These are phyloP conservation scores for Molossus molossus DNA, from an alignment of 2,797 vertebrate species.

Conservation along the genomic window DNA sequence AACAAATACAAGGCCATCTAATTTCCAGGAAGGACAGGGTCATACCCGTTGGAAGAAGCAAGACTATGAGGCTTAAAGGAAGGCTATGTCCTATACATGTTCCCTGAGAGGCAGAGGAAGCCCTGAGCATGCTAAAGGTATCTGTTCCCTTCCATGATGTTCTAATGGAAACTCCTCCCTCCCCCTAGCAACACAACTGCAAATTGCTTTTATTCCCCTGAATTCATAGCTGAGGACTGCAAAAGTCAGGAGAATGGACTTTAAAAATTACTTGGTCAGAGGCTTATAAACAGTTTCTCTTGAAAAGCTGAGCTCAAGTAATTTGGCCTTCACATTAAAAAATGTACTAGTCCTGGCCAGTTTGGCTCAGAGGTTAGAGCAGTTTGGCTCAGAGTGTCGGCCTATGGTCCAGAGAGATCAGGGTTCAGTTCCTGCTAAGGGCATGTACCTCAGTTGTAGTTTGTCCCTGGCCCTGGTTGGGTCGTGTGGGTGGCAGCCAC, in stretches of 20 bases:
- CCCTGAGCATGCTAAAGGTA: background rate
- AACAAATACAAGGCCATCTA: conserved; percentile 15
- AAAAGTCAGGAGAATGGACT: conserved; percentile 32
- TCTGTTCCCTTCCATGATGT: background rate
- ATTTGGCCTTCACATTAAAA: conserved; percentile 25
- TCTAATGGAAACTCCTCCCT: background rate
- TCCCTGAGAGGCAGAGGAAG: background rate
- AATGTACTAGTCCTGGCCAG: background rate
- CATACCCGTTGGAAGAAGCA: background rate
- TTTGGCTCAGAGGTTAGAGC: no score
- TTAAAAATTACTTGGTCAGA: conserved; percentile 28
- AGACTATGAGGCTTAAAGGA: conserved; percentile 23
- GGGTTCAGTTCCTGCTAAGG: no score
- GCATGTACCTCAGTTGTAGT: no score
- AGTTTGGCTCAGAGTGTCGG: no score
- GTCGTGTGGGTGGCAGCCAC: no score
- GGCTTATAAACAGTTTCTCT: background rate
- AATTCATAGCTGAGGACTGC: background rate
- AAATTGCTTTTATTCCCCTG: conserved; percentile 20
- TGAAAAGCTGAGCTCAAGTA: conserved; percentile 8
- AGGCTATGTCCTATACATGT: background rate
- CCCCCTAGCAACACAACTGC: background rate
- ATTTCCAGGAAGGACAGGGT: background rate
- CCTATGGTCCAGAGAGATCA: no score
- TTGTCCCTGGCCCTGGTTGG: no score